Percentiles rank a stretch among this genome's conserved stretches.
These are phyloP conservation scores for Adelognathus sp. DNA, from an alignment of 2,888 invertebrate genomes.

Conservation along the genomic window DNA sequence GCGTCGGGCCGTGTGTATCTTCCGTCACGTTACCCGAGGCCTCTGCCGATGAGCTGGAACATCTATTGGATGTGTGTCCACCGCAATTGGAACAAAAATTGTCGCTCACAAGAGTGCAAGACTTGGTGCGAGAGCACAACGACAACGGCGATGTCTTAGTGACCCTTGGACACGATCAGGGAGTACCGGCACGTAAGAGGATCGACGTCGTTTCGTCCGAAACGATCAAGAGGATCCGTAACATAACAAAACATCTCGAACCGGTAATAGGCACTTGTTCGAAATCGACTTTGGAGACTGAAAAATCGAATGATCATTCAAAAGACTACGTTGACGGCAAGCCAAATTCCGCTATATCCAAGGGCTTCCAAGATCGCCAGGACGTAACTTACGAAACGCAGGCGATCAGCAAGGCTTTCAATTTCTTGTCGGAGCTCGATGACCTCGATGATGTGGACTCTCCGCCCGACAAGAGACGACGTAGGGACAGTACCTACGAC, in stretches of 20 bases:
- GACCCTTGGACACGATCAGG: conserved; percentile 78
- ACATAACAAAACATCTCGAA: conserved; percentile 78
- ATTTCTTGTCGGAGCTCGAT: conserved; percentile 75
- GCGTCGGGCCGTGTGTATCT: conserved; percentile 64
- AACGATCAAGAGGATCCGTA: conserved; percentile 77
- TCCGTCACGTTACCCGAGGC: conserved; percentile 63
- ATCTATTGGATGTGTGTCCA: conserved; percentile 77
- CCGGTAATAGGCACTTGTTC: conserved; percentile 70
- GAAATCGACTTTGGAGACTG: neutral
- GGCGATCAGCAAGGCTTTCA: conserved; percentile 77
- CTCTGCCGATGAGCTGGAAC: conserved; percentile 77
- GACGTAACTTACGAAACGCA: conserved; percentile 59
- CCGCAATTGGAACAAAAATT: conserved; percentile 78
- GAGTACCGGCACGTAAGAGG: conserved; percentile 75
- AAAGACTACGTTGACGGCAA: conserved; percentile 56
- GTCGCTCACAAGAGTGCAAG: conserved; percentile 72
- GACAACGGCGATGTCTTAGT: conserved; percentile 73
- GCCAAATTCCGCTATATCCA: neutral
- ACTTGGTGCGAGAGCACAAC: conserved; percentile 63
- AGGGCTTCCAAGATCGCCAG: conserved; percentile 26
- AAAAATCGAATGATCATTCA: neutral
- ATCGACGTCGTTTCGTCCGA: conserved; percentile 79
- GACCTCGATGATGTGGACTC: conserved; percentile 63
- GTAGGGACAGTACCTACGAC: conserved; percentile 37
- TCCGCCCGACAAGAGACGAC: conserved; percentile 37